phyloP scores from a whole-genome alignment of 2,113 vertebrate genomes.

The Stictonetta naevosa region DNA sequence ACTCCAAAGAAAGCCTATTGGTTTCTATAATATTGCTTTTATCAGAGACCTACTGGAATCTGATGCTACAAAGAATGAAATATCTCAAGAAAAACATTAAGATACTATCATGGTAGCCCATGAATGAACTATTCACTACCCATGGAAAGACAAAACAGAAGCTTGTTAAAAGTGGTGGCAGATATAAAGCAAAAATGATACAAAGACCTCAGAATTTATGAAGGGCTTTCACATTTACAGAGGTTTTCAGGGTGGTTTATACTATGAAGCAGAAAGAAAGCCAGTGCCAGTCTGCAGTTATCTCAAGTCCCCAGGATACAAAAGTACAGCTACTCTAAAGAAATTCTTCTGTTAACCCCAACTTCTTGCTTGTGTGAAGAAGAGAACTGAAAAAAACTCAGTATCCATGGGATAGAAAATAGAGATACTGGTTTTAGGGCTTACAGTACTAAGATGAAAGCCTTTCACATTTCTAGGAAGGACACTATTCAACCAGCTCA shows the following conservation, averaged over 20 bases:
- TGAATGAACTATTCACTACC: rapidly evolving
- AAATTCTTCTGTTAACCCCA: neutral
- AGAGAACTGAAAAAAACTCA: neutral
- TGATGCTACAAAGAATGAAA: neutral
- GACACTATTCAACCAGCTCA: neutral
- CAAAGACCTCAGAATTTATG: neutral
- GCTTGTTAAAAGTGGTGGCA: neutral
- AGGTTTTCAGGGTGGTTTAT: neutral
- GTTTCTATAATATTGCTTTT: neutral
- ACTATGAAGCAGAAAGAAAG: neutral
- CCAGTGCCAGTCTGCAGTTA: neutral
- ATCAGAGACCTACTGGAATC: neutral
- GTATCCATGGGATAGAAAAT: neutral
- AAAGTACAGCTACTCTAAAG: neutral
- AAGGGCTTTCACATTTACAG: neutral
- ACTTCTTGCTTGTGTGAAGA: neutral
- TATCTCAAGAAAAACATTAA: neutral
- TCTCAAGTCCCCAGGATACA: neutral
- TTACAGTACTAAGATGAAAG: neutral
- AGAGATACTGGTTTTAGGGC: neutral
- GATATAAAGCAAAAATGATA: neutral
- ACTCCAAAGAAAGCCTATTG: conserved; percentile 2
- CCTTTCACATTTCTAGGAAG: neutral
- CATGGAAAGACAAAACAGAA: neutral
- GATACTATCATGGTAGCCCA: neutral